These are phyloP conservation scores for Tyto alba DNA, from an alignment of 2,113 vertebrate genomes.

Conservation along the genomic window DNA sequence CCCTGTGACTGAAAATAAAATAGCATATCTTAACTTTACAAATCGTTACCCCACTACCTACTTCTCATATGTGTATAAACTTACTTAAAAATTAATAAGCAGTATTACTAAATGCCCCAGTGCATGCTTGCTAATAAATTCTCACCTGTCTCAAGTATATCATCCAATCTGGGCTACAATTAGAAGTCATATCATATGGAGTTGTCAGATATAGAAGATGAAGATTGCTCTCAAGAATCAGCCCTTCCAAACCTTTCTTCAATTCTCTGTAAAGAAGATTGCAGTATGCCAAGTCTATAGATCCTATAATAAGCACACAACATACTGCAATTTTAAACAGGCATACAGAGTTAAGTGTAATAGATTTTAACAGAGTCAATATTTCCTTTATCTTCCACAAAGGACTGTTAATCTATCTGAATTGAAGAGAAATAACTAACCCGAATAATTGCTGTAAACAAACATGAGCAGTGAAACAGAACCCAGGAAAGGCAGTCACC, in stretches of 20 bases:
- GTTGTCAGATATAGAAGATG: slow-evolving; percentile 91
- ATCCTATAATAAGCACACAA: slow-evolving; percentile 72
- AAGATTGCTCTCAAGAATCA: slow-evolving; percentile 86
- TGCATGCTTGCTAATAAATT: background rate
- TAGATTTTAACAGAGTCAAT: background rate
- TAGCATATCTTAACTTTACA: background rate
- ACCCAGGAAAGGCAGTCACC: background rate
- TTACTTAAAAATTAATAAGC: background rate
- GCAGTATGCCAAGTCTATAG: slow-evolving; percentile 85
- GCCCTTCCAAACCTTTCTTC: slow-evolving; percentile 85
- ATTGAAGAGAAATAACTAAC: background rate
- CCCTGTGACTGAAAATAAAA: background rate
- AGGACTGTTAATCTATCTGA: background rate
- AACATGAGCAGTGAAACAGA: background rate
- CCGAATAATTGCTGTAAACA: background rate
- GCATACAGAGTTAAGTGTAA: background rate
- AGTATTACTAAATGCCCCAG: background rate
- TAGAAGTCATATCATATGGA: slow-evolving; percentile 83
- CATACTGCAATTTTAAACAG: background rate
- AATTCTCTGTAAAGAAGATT: slow-evolving; percentile 85
- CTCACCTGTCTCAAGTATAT: slow-evolving; percentile 87
- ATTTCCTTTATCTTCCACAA: background rate
- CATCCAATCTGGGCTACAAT: slow-evolving; percentile 91
- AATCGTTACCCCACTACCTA: background rate
- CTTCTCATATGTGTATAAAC: background rate